Conservation (phyloP, 2,888 invertebrate genomes). For the Helobdella robusta region DNA sequence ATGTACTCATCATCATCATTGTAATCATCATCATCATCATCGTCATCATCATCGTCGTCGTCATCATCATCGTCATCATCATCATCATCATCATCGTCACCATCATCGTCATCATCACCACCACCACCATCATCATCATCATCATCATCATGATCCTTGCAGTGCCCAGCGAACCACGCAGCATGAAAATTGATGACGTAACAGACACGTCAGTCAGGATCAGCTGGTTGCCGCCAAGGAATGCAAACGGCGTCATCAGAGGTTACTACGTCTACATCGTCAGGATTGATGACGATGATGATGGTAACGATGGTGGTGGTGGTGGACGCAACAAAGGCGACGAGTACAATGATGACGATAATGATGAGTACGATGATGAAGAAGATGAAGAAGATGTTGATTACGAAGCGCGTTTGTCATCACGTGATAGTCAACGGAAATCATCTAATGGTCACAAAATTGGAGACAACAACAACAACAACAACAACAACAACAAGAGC, state of each 20-base stretch:
- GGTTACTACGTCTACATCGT: constrained; percentile 85
- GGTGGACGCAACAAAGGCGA: too few species aligned
- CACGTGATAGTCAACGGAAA: too few species aligned
- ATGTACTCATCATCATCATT: background rate
- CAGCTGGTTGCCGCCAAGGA: constrained; percentile 88
- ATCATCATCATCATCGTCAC: constrained; percentile 7
- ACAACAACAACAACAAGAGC: too few species aligned
- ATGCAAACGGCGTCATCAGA: constrained; percentile 85
- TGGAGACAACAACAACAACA: too few species aligned
- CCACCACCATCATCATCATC: constrained; percentile 10
- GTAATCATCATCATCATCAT: constrained; percentile 18
- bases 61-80: constrained; percentile 13
- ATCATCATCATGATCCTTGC: constrained; percentile 39
- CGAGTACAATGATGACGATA: too few species aligned
- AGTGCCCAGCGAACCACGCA: constrained; percentile 96
- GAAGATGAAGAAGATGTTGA: too few species aligned
- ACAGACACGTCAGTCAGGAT: constrained; percentile 93
- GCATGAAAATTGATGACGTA: constrained; percentile 73
- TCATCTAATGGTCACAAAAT: too few species aligned
- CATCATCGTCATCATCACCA: constrained; percentile 11
- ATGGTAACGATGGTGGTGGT: too few species aligned
- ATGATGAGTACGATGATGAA: too few species aligned
- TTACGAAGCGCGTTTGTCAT: too few species aligned
- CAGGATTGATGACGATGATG: too few species aligned
- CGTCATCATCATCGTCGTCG: constrained; percentile 13